Base-by-base conservation (phyloP, 2,113 vertebrate species). In the Mormyrus iriodes region DNA sequence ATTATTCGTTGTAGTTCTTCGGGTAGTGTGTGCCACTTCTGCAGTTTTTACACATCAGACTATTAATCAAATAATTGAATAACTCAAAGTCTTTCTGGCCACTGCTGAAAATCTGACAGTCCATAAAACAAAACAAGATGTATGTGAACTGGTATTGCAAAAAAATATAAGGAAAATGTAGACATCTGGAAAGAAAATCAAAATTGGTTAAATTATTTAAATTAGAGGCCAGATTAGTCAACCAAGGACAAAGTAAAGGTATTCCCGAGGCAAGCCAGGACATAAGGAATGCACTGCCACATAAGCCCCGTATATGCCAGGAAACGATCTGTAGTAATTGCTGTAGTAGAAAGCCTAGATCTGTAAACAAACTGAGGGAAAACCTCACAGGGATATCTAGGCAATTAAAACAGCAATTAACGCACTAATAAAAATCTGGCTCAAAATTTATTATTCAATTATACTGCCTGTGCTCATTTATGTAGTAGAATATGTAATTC, bases 371-470 rank as follows among this genome's bases (percentile, higher is more conserved):
- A 69, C 10, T 31, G 27, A 69, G 27, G 27, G 61, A 31, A 31
- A 69, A 69, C 61, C 27, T 69, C 61, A 69, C 31, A 31, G 61
- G 61, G 61, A 69, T 69, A 4, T 31, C 61, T 69, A 69, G 27
- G n/a, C 61, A 69, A 69, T 69, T 69, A 31, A 69, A 79, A 79
- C 35, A 42, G 73, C 5, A 79, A 42, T 79, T 79, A 79, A 79
- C 27, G 19, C 13, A 79, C 73, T 42, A 79, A 79, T 69, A 69
- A 69, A 69, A 69, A 69, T 31, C 61, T 69, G 35, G 73, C 35
- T 79, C 73, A 79, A 79, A 79, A 79, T 79, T 39, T 42, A 79
- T 42, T 31, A 79, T 79, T 79, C 73, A 79, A 42, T 79, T 79
- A 39, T 79, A 79, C 15, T 79, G 27, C 15, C 73, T 39, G 35